Evolutionary conservation across 2,888 invertebrate genomes (phyloP).

Genomic region (Cabera pusaria): DNA sequence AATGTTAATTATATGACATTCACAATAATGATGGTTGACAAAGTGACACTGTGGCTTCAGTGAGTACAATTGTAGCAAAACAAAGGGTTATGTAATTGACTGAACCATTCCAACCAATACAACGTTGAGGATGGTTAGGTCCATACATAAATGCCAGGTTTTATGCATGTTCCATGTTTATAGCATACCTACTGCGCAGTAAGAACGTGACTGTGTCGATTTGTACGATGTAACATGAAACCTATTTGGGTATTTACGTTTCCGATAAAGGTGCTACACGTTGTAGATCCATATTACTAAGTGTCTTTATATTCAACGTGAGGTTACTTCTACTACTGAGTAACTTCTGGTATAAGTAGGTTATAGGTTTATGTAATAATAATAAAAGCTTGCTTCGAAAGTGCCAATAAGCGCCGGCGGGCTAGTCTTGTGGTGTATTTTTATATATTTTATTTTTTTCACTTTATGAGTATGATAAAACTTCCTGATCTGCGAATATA

Average conservation of each 20-base stretch:
- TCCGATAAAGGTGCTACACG: constrained; percentile 8
- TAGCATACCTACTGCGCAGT: constrained; percentile 4
- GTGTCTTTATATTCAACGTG: too few species aligned
- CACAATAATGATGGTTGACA: constrained; percentile 4
- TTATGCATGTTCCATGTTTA: constrained; percentile 17
- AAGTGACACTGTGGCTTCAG: too few species aligned
- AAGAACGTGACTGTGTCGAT: constrained; percentile 13
- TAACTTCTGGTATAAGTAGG: too few species aligned
- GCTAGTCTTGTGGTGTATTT: too few species aligned
- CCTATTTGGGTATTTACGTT: neutral
- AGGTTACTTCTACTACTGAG: too few species aligned
- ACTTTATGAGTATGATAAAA: too few species aligned
- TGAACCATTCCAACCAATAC: constrained; percentile 33
- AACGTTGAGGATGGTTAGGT: constrained; percentile 57
- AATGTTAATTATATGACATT: constrained; percentile 5
- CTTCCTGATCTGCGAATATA: too few species aligned
- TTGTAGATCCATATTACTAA: too few species aligned
- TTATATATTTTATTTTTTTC: too few species aligned
- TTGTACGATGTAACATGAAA: constrained; percentile 5
- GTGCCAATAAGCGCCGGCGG: too few species aligned
- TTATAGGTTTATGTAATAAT: too few species aligned
- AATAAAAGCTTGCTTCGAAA: too few species aligned
- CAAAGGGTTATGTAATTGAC: constrained; percentile 29
- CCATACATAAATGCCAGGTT: constrained; percentile 31
- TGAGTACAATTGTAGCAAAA: constrained; percentile 30